Base-by-base conservation (phyloP, 1,140 invertebrate species). In the Psix sp. region DNA sequence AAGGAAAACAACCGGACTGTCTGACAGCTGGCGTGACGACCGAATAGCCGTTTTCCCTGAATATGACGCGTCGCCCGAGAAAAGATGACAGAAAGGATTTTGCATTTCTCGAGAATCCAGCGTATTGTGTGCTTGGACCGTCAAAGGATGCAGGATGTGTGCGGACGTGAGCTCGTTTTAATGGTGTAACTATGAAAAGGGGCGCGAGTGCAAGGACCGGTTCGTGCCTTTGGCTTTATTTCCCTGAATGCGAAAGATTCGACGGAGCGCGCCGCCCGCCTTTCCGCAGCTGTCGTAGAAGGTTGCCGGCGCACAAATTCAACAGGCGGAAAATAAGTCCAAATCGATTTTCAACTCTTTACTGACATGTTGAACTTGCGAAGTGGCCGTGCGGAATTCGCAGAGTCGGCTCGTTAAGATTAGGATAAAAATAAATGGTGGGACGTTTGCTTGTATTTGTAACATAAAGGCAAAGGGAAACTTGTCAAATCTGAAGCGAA, bases 261-360 rank as follows among this genome's bases (percentile, higher is more conserved):
- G 29, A 45, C 42, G 43, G 24, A 24, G 21, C 43, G 17, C 48
- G 54, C 52, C 43, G 26, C 48, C 36, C 51, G 57, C 60, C 51
- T 52, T 57, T 48, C 36, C 18, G 66, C 77, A 74, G 77, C 74
- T 76, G 77, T 74, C 66, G 60, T 57, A 36, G 35, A 11, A 26
- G 45, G 26, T 56, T 46, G 38, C 45, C 17, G 42, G 59, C 31
- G 43, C 48, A 60, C 48, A 70, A 75, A 70, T 70, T 66, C 73
- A 75, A 68, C 65, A 70, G 65, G 65, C 60, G 65, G 65, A 75
- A 75, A 75, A 57, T 66, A 65, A 57, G 73, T 60, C 43, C 48
- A 56, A 70, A 68, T 75, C 54, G 66, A 68, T 68, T 52, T 62
- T 16, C 52, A 67, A 57, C 67, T 49, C 66, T 72, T 65, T 60